Percentiles rank a stretch among this genome's conserved stretches.
Evolutionary conservation across 1,140 invertebrate species (phyloP).

Genomic region (Lordiphosa mommai): DNA sequence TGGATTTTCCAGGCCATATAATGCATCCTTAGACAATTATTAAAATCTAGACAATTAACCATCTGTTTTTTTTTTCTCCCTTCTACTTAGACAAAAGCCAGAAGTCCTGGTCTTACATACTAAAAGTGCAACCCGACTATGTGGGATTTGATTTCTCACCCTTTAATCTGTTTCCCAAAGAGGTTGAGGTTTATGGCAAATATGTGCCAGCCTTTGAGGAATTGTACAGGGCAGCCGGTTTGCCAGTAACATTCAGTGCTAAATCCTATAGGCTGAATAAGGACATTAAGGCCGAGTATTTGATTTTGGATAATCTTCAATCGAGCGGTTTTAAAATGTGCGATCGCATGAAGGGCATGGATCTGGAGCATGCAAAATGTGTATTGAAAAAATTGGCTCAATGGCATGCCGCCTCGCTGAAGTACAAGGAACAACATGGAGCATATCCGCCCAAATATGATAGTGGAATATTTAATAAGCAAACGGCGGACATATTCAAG

Average conservation of each 20-base stretch:
- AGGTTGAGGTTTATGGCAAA: conserved; percentile 31
- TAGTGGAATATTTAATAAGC: conserved; percentile 10
- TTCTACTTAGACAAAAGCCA: too few species aligned
- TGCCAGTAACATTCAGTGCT: conserved; percentile 32
- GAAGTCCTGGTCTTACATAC: conserved; percentile 29
- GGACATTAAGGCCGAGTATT: conserved; percentile 12
- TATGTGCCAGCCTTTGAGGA: conserved; percentile 37
- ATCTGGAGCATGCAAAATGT: conserved; percentile 80
- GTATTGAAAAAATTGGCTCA: conserved; percentile 81
- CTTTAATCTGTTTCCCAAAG: conserved; percentile 37
- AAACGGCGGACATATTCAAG: conserved; percentile 13
- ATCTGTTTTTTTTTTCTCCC: too few species aligned
- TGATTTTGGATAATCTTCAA: conserved; percentile 32
- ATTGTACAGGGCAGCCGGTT: conserved; percentile 20
- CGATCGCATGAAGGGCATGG: conserved; percentile 79
- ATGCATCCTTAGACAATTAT: too few species aligned
- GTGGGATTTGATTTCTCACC: conserved; percentile 2
- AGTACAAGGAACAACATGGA: conserved; percentile 42
- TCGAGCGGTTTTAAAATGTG: conserved; percentile 22
- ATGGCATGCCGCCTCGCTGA: conserved; percentile 81
- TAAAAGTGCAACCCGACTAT: conserved; percentile 15
- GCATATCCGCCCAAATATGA: conserved; percentile 27
- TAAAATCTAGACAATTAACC: too few species aligned
- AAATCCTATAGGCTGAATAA: conserved; percentile 27
- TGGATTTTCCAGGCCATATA: too few species aligned